Conservation (phyloP, 2,113 vertebrate genomes). For the Paraplagusia blochii region DNA sequence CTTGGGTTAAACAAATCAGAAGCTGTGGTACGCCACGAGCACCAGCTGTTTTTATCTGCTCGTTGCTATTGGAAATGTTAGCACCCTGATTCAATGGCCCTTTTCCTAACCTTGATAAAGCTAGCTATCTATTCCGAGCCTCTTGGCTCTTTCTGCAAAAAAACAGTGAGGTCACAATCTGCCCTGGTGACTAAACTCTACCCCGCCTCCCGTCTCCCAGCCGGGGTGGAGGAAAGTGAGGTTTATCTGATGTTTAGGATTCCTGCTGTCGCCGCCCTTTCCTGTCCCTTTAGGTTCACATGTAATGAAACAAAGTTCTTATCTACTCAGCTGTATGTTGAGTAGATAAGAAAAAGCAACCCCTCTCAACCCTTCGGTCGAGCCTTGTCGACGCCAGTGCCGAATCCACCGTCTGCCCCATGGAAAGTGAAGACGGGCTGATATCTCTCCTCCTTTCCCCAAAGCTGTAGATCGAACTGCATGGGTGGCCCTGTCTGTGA, state of each 20-base stretch:
- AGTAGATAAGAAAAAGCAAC: conserved; percentile 72
- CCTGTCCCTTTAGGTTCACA: conserved; percentile 42
- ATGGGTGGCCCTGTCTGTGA: conserved; percentile 67
- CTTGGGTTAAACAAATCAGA: conserved; percentile 61
- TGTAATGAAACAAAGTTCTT: conserved; percentile 65
- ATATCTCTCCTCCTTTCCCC: conserved; percentile 46
- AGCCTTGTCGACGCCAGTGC: conserved; percentile 50
- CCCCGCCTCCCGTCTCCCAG: conserved; percentile 28
- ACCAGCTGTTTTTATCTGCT: conserved; percentile 60
- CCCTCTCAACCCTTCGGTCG: conserved; percentile 63
- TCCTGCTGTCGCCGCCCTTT: conserved; percentile 35
- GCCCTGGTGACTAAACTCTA: conserved; percentile 45
- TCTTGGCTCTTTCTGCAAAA: conserved; percentile 49
- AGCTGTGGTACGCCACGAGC: conserved; percentile 41
- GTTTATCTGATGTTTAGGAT: conserved; percentile 52
- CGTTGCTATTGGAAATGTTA: conserved; percentile 61
- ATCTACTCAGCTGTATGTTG: conserved; percentile 61
- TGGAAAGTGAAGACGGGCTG: conserved; percentile 48
- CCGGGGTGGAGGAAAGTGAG: conserved; percentile 37
- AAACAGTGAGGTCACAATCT: conserved; percentile 51
- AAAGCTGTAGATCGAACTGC: conserved; percentile 53
- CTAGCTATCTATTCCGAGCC: conserved; percentile 50
- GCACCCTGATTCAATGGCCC: conserved; percentile 50
- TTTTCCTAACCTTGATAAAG: conserved; percentile 53
- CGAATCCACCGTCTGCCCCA: conserved; percentile 55